A percentile compares a stretch with the other conserved stretches of the same genome.
phyloP scores from a whole-genome alignment of 2,888 invertebrate genomes.

The Linnaemya vulpina region DNA sequence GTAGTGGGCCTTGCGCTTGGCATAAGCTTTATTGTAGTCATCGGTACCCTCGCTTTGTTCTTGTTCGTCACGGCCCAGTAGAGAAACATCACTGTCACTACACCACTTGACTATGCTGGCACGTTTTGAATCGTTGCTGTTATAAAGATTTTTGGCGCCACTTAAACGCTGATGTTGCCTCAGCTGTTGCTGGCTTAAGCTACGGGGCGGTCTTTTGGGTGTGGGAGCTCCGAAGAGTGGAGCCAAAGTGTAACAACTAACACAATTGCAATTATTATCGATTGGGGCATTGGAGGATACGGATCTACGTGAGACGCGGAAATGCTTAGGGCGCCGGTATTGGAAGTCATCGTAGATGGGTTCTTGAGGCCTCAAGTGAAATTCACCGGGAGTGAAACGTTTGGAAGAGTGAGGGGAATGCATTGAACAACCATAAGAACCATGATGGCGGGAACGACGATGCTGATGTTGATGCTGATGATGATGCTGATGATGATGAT shows the following conservation, averaged over 20 bases:
- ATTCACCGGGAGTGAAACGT: constrained; percentile 30
- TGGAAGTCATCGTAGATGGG: constrained; percentile 27
- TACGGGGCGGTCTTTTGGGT: constrained; percentile 78
- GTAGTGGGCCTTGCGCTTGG: constrained; percentile 23
- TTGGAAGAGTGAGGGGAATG: constrained; percentile 33
- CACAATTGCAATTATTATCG: constrained; percentile 78
- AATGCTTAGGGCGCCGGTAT: background rate
- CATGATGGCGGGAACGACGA: constrained; percentile 52
- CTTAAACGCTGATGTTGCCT: constrained; percentile 79
- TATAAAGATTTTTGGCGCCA: constrained; percentile 70
- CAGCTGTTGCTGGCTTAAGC: constrained; percentile 81
- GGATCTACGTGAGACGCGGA: constrained; percentile 43
- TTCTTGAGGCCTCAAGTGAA: constrained; percentile 44
- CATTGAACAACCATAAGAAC: constrained; percentile 32
- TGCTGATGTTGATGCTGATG: constrained; percentile 50
- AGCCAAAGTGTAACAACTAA: constrained; percentile 80
- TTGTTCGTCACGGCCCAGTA: constrained; percentile 72
- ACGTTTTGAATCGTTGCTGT: constrained; percentile 26
- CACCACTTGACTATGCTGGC: constrained; percentile 80
- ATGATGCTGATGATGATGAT: constrained; percentile 45
- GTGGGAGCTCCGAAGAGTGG: constrained; percentile 79
- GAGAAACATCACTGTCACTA: constrained; percentile 82
- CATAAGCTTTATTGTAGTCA: constrained; percentile 58
- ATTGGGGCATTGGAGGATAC: constrained; percentile 38
- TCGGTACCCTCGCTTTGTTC: constrained; percentile 71